Base-by-base conservation (phyloP, 2,888 invertebrate genomes). In the Dryocosmus kuriphilus region DNA sequence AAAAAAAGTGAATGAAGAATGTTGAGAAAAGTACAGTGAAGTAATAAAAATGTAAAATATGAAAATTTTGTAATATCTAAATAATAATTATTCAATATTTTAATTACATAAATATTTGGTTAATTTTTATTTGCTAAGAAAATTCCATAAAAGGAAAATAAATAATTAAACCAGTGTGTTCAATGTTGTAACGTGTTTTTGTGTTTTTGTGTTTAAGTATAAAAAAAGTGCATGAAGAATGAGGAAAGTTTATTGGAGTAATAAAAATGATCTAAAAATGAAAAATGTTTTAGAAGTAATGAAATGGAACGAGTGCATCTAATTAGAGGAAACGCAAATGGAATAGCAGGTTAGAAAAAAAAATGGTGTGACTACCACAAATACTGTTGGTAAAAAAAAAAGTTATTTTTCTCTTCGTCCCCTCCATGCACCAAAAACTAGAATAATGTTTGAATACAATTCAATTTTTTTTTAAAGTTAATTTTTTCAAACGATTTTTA, bases 331-430 rank as follows among this genome's bases (percentile, higher is more conserved):
- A 27, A 67, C 67, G 19, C 46, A 27, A 46, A 46, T 67, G 46
- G 41, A 19, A 38, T 41, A 30, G 46, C 71, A 71, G 71, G 71
- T 71, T 71, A 30, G 71, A 71, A 65, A 67, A 65, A 67, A 67
- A 71, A 71, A 71, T 71, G 67, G 46, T 46, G 67, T 67, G 67
- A 67, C 67, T 67, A 67, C 46, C 67, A 67, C 67, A 24, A 67
- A 46, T 71, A 71, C 71, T 71, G 51, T 71, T 51, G 46, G 8
- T 71, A 51, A 51, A 71, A 71, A 51, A 71, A 71, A 71, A 71
- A 71, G 51, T 71, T 71, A 71, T 71, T 71, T 71, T 51, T 71
- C 27, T 71, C 82, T 83, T 80, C 79, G 78, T 80, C 74, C 74
- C 62, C 74, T 77, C 35, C 32, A 62, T 62, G 51, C 71, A 71